Evolutionary conservation across 2,113 vertebrate species (phyloP).

Genomic region (Actinemys pallida): DNA sequence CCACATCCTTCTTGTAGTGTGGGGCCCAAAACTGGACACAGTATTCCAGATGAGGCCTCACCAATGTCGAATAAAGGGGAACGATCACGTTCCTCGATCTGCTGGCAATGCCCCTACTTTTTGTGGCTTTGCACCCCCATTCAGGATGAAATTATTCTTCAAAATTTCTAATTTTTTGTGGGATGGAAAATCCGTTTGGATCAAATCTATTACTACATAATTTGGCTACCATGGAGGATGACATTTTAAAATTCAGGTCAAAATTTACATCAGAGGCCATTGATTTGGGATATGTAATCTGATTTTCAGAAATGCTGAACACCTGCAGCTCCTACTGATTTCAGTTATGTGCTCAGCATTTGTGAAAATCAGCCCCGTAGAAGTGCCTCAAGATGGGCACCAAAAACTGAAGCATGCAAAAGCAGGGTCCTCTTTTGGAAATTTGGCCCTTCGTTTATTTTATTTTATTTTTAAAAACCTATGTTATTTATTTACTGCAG

Average conservation of each 20-base stretch:
- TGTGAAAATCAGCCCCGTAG: background rate
- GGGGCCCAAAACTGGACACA: too few relatives aligned
- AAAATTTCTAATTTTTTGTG: too few relatives aligned
- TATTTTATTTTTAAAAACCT: background rate
- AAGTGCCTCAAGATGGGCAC: background rate
- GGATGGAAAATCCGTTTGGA: too few relatives aligned
- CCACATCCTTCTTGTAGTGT: too few relatives aligned
- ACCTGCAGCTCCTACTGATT: background rate
- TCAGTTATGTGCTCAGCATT: slow-evolving; percentile 42
- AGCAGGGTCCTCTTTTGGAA: slow-evolving; percentile 10
- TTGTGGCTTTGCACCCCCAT: too few relatives aligned
- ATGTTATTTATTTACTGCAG: background rate
- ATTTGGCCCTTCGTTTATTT: background rate
- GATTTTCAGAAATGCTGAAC: background rate
- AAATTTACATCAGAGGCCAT: background rate
- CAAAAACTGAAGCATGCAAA: slow-evolving; percentile 7
- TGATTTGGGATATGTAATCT: background rate
- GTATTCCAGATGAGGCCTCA: too few relatives aligned
- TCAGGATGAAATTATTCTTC: too few relatives aligned
- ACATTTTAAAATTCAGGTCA: slow-evolving; percentile 9
- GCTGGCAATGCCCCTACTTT: too few relatives aligned
- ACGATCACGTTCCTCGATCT: too few relatives aligned
- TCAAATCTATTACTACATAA: background rate
- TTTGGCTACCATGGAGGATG: slow-evolving; percentile 38
- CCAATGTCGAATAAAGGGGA: too few relatives aligned